These are phyloP conservation scores for Microctenopoma lineatum DNA, from an alignment of 2,797 vertebrate species.

Conservation along the genomic window DNA sequence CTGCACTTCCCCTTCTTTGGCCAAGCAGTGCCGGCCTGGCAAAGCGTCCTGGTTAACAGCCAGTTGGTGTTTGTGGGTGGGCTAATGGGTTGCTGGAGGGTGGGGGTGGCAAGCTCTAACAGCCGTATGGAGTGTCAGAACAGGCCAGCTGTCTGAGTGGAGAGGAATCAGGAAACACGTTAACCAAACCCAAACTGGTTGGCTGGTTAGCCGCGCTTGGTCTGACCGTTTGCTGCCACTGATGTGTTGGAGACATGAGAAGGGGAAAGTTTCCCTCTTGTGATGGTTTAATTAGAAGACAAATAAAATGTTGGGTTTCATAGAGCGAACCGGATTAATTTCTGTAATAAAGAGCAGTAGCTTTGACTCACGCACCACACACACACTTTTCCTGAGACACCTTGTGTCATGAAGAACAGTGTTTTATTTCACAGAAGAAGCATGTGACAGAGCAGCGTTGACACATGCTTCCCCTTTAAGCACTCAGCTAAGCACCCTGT, in stretches of 20 bases:
- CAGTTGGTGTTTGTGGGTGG: conserved; percentile 55
- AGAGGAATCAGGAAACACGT: conserved; percentile 42
- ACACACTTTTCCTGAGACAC: neutral
- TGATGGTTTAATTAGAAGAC: conserved; percentile 17
- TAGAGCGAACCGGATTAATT: neutral
- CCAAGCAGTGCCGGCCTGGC: conserved; percentile 32
- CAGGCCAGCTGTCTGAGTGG: conserved; percentile 53
- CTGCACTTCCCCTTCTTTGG: conserved; percentile 41
- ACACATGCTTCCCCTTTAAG: no score
- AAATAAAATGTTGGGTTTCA: conserved; percentile 17
- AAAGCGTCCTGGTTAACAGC: conserved; percentile 31
- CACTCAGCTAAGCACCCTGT: no score
- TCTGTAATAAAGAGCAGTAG: neutral
- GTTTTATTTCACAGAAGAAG: no score
- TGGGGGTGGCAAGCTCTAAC: conserved; percentile 40
- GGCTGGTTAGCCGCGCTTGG: conserved; percentile 35
- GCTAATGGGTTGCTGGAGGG: conserved; percentile 54
- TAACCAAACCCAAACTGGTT: conserved; percentile 52
- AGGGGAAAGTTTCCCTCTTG: conserved; percentile 20
- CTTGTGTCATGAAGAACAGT: no score
- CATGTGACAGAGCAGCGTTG: no score
- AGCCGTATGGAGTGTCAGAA: conserved; percentile 48
- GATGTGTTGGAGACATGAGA: conserved; percentile 39
- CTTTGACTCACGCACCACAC: neutral
- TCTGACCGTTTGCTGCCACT: conserved; percentile 34